These are phyloP conservation scores for Lineus longissimus DNA, from an alignment of 1,140 invertebrate species.

Conservation along the genomic window DNA sequence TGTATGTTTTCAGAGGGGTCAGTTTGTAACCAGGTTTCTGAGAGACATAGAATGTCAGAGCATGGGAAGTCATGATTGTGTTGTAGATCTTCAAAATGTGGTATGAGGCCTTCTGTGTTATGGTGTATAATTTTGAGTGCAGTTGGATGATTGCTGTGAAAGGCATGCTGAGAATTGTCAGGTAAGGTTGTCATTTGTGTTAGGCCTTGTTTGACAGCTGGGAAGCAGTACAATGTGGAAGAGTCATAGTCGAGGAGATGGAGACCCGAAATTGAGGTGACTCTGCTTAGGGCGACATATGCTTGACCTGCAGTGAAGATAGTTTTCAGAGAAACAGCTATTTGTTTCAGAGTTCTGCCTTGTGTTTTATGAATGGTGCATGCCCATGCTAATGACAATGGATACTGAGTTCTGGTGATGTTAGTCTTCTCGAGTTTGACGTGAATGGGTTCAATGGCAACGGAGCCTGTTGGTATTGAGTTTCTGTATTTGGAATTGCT, in stretches of 20 bases:
- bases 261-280: conserved; percentile 7
- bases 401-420: conserved; percentile 10
- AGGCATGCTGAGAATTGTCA: neutral
- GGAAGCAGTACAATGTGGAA: neutral
- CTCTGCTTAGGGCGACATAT: conserved; percentile 16
- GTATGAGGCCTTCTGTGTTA: conserved; percentile 5
- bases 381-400: conserved; percentile 13
- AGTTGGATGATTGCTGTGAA: conserved; percentile 1
- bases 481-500: neutral
- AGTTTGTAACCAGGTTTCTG: neutral
- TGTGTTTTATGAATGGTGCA: conserved; percentile 21
- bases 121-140: conserved; percentile 9
- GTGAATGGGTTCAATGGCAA: neutral
- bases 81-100: conserved; percentile 1
- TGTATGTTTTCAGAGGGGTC: conserved; percentile 5
- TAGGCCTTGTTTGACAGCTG: neutral
- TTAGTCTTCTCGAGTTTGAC: neutral
- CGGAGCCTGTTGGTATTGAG: neutral
- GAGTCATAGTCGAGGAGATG: conserved; percentile 7
- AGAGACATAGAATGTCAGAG: neutral
- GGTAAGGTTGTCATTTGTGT: neutral
- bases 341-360: conserved; percentile 14
- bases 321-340: conserved; percentile 14
- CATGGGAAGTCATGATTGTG: neutral
- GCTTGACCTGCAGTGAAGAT: conserved; percentile 9